A percentile compares a stretch with the other conserved stretches of the same genome.
phyloP scores from a whole-genome alignment of 2,797 vertebrate genomes.

The Lepilemur ruficaudatus region DNA sequence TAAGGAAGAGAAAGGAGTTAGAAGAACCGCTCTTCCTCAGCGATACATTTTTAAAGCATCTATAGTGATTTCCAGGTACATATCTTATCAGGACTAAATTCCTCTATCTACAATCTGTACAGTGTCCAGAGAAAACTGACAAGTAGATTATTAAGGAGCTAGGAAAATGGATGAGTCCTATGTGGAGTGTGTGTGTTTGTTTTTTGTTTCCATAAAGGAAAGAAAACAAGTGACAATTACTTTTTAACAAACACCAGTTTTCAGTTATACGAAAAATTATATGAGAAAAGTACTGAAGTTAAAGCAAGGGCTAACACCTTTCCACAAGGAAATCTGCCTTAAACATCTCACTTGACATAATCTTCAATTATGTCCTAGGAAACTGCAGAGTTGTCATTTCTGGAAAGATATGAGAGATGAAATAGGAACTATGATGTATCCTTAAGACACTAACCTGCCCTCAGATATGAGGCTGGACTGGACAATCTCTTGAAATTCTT shows the following conservation, averaged over 20 bases:
- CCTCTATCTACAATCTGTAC: background rate
- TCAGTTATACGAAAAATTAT: background rate
- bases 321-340: background rate
- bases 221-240: constrained; percentile 24
- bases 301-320: background rate
- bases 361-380: background rate
- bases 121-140: background rate
- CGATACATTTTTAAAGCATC: background rate
- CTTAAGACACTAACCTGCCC: background rate
- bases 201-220: background rate
- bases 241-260: constrained; percentile 9
- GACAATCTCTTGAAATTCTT: background rate
- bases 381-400: background rate
- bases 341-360: background rate
- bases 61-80: background rate
- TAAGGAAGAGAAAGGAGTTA: background rate
- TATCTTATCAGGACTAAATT: background rate
- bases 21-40: background rate
- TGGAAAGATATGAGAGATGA: background rate
- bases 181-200: background rate
- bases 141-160: background rate
- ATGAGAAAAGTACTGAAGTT: background rate
- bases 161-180: background rate
- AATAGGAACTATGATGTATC: background rate
- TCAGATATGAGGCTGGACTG: background rate